These are phyloP conservation scores for Gisinianus flammeolus DNA, from an alignment of 2,888 invertebrate genomes.

Conservation along the genomic window DNA sequence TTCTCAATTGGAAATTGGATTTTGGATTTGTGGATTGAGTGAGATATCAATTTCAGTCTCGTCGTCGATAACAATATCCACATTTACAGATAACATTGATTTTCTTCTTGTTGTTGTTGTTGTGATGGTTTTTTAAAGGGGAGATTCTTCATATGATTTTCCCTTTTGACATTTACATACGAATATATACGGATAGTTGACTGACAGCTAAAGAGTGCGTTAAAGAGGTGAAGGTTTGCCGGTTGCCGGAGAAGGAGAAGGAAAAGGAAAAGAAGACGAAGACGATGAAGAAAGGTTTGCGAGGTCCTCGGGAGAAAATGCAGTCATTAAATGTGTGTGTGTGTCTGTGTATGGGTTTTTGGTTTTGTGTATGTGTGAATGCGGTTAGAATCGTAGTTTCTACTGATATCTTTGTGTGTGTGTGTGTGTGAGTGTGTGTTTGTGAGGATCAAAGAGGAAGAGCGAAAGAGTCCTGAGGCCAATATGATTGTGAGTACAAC, in stretches of 20 bases:
- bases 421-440: background rate
- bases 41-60: too few relatives aligned
- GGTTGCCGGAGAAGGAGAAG: too few relatives aligned
- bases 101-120: too few relatives aligned
- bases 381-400: background rate
- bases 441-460: slow-evolving; percentile 26
- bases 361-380: background rate
- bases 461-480: slow-evolving; percentile 15
- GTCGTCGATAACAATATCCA: too few relatives aligned
- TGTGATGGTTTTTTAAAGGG: too few relatives aligned
- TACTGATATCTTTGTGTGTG: background rate
- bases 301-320: slow-evolving; percentile 11
- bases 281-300: background rate
- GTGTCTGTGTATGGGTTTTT: background rate
- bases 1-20: too few relatives aligned
- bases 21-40: too few relatives aligned
- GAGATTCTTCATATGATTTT: too few relatives aligned
- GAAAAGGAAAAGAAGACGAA: too few relatives aligned
- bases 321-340: slow-evolving; percentile 13
- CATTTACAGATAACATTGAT: too few relatives aligned
- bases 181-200: too few relatives aligned
- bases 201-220: background rate
- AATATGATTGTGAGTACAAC: background rate
- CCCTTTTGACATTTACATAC: background rate
- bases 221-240: background rate